A percentile compares a stretch with the other conserved stretches of the same genome.
phyloP scores from a whole-genome alignment of 2,888 invertebrate species.

The Griposia aprilina region DNA sequence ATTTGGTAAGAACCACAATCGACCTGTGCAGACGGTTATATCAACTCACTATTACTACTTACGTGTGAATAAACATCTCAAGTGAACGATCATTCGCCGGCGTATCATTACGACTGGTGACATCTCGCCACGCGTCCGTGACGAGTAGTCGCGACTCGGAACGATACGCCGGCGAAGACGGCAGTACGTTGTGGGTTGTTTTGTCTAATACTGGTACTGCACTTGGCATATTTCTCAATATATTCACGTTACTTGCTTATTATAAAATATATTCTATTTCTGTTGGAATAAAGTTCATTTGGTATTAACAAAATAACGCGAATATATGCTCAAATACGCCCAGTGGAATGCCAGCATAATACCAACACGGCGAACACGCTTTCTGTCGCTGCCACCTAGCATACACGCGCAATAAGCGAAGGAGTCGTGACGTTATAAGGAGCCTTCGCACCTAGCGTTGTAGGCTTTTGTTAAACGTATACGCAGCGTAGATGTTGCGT shows the following conservation, averaged over 20 bases:
- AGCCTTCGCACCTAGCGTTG: not conserved
- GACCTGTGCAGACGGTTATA: not conserved
- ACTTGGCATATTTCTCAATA: not conserved
- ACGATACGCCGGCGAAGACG: not conserved
- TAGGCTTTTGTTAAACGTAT: not conserved
- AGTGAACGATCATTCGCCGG: not conserved
- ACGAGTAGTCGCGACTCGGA: not conserved
- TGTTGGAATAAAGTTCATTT: not conserved
- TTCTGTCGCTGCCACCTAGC: too few species aligned
- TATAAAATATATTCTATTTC: not conserved
- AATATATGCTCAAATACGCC: not conserved
- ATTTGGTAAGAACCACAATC: not conserved
- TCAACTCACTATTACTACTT: slow-evolving; percentile 1
- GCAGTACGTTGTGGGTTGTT: not conserved
- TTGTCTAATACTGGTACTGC: not conserved
- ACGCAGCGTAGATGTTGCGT: not conserved
- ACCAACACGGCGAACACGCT: not conserved
- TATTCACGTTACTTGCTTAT: not conserved
- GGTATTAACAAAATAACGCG: not conserved
- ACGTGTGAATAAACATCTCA: not conserved
- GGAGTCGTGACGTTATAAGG: not conserved
- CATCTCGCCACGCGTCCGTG: not conserved
- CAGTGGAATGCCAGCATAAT: too few species aligned
- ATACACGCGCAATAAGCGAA: not conserved
- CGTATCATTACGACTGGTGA: not conserved